Conservation (phyloP, 1,140 invertebrate genomes). For the Arctopsyche grandis region DNA sequence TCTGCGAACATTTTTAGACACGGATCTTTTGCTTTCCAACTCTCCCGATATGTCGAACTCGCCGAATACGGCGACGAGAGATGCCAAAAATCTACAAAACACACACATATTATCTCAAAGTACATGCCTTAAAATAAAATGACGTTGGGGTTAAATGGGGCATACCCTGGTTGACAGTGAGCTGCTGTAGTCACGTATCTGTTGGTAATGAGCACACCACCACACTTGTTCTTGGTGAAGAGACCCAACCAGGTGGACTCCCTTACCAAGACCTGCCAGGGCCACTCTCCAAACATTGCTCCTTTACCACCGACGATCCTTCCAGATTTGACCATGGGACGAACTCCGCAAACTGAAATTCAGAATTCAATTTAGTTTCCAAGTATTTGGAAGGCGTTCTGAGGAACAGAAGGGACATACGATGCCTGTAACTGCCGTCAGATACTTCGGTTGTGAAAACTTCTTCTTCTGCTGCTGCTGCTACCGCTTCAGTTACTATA, state of each 20-base stretch:
- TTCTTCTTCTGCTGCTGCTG: slow-evolving; percentile 37
- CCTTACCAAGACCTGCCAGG: slow-evolving; percentile 92
- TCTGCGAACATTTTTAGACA: slow-evolving; percentile 84
- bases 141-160: background rate
- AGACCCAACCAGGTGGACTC: slow-evolving; percentile 93
- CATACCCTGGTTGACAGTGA: slow-evolving; percentile 93
- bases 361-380: background rate
- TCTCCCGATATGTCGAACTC: slow-evolving; percentile 90
- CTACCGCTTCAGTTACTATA: slow-evolving; percentile 53
- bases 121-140: slow-evolving; percentile 3
- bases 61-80: slow-evolving; percentile 89
- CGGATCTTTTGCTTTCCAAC: slow-evolving; percentile 77
- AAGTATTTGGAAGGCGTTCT: too few species aligned
- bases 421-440: slow-evolving; percentile 71
- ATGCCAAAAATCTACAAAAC: slow-evolving; percentile 81
- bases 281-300: slow-evolving; percentile 87
- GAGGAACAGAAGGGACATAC: slow-evolving; percentile 61
- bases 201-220: slow-evolving; percentile 88
- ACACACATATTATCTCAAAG: background rate
- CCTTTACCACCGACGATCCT: slow-evolving; percentile 91
- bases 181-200: slow-evolving; percentile 90
- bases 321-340: slow-evolving; percentile 81
- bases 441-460: slow-evolving; percentile 61
- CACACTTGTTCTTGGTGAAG: slow-evolving; percentile 96
- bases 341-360: slow-evolving; percentile 84